Evolutionary conservation across 2,888 invertebrate species (phyloP).

Genomic region (Eilema depressum): DNA sequence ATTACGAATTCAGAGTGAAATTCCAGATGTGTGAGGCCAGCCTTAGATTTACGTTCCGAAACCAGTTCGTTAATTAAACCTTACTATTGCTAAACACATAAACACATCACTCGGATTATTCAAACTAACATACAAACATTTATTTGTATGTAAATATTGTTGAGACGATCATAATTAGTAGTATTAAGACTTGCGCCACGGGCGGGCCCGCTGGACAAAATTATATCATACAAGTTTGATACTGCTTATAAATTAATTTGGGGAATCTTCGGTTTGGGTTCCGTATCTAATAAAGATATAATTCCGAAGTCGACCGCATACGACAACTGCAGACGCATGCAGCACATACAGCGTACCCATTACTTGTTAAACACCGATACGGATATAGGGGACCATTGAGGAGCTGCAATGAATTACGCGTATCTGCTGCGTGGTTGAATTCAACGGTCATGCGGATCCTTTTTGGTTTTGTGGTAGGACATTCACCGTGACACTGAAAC

Average conservation of each 20-base stretch:
- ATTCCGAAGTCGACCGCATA: too few relatives aligned
- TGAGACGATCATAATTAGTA: constrained; percentile 40
- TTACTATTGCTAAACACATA: constrained; percentile 13
- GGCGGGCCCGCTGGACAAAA: constrained; percentile 32
- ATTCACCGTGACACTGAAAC: too few relatives aligned
- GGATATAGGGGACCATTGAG: too few relatives aligned
- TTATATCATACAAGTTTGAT: constrained; percentile 33
- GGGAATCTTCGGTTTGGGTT: constrained; percentile 19
- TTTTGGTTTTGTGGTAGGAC: too few relatives aligned
- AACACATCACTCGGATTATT: constrained; percentile 36
- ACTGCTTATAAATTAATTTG: constrained; percentile 29
- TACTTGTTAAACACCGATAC: too few relatives aligned
- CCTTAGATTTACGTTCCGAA: background rate
- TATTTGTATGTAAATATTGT: constrained; percentile 33
- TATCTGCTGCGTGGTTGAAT: too few relatives aligned
- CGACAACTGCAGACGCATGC: too few relatives aligned
- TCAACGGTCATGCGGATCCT: too few relatives aligned
- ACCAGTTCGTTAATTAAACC: constrained; percentile 8
- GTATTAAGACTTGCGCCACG: constrained; percentile 35
- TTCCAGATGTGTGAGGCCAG: too few relatives aligned
- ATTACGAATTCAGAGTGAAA: too few relatives aligned
- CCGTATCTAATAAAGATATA: constrained; percentile 22
- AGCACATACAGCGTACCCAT: too few relatives aligned
- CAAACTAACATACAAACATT: constrained; percentile 26
- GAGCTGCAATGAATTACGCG: too few relatives aligned